These are phyloP conservation scores for Boulengeromyrus knoepffleri DNA, from an alignment of 2,113 vertebrate species.

Conservation along the genomic window DNA sequence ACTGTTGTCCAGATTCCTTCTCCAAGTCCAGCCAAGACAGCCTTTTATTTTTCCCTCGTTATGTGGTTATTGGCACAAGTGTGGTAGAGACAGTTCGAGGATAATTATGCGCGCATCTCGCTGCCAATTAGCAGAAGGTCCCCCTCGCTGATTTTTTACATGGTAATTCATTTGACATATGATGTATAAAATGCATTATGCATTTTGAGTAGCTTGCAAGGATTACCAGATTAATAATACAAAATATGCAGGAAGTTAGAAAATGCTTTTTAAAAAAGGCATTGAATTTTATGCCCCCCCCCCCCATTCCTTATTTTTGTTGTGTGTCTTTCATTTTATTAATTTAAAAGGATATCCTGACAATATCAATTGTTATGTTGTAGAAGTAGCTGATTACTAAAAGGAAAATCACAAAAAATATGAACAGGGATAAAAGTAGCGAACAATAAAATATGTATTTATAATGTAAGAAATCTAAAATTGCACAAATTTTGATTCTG, in stretches of 20 bases:
- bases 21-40: constrained; percentile 46
- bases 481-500: background rate
- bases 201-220: constrained; percentile 70
- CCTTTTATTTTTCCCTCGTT: constrained; percentile 55
- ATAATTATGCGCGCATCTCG: constrained; percentile 69
- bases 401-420: background rate
- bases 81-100: constrained; percentile 59
- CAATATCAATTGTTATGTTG: background rate
- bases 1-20: constrained; percentile 52
- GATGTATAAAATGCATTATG: constrained; percentile 75
- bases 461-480: background rate
- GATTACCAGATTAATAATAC: constrained; percentile 60
- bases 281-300: background rate
- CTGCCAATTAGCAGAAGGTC: constrained; percentile 72
- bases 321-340: background rate
- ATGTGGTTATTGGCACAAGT: constrained; percentile 56
- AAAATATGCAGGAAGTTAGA: constrained; percentile 35
- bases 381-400: background rate
- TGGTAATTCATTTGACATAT: constrained; percentile 72
- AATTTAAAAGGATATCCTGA: constrained; percentile 6
- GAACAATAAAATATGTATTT: background rate
- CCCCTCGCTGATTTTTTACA: constrained; percentile 69
- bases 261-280: constrained; percentile 23
- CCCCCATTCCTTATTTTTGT: constrained; percentile 29
- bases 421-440: background rate